These are phyloP conservation scores for Perithous albicinctus DNA, from an alignment of 2,888 invertebrate species.

Conservation along the genomic window DNA sequence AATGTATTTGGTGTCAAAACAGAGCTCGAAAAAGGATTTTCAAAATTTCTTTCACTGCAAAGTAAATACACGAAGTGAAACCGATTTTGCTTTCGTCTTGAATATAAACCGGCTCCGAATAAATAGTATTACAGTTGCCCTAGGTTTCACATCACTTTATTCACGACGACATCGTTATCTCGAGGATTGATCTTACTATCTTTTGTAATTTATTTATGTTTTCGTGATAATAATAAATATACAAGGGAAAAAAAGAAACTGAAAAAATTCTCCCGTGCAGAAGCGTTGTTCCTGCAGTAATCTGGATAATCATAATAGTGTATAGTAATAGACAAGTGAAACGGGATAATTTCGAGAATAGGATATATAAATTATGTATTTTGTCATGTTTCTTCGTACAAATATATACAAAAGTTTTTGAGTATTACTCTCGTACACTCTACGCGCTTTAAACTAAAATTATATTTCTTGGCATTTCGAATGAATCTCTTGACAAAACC, in stretches of 20 bases:
- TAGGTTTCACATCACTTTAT: slow-evolving; percentile 69
- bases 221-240: slow-evolving; percentile 72
- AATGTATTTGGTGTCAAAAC: too few species aligned
- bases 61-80: too few species aligned
- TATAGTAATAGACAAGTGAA: slow-evolving; percentile 14
- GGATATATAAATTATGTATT: slow-evolving; percentile 84
- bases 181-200: slow-evolving; percentile 79
- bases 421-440: slow-evolving; percentile 79
- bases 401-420: slow-evolving; percentile 83
- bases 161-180: slow-evolving; percentile 76
- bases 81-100: too few species aligned
- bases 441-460: slow-evolving; percentile 74
- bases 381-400: slow-evolving; percentile 82
- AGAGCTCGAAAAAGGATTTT: too few species aligned
- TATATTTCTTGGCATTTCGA: slow-evolving; percentile 79
- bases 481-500: slow-evolving; percentile 70
- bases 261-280: slow-evolving; percentile 78
- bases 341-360: slow-evolving; percentile 59
- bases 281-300: slow-evolving; percentile 29
- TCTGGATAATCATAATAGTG: slow-evolving; percentile 37
- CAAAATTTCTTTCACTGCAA: too few species aligned
- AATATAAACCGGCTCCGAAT: too few species aligned
- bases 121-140: too few species aligned
- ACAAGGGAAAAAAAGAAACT: slow-evolving; percentile 80
- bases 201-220: slow-evolving; percentile 85